Base-by-base conservation (phyloP, 2,797 vertebrate species). In the Esox lucius region DNA sequence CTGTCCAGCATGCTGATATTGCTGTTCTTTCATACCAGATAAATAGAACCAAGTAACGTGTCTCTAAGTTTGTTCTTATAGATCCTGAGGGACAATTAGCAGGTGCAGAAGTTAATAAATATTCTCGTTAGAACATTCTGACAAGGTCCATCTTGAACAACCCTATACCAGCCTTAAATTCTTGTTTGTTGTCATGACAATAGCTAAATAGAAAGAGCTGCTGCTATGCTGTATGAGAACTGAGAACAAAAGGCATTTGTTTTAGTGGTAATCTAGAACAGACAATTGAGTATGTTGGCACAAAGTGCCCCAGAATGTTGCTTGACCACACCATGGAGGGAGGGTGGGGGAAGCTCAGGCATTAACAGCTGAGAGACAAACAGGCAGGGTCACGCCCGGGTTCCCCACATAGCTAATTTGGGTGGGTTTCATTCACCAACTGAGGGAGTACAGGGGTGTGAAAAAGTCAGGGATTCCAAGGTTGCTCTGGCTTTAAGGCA, bases 381-480 rank as follows among this genome's bases (percentile, higher is more conserved):
- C 70, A 77, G 81, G 74, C 71, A 59, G 82, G 80, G 33, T 74
- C 1, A 61, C 66, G 76, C 67, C 70, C 31, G 76, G 83, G 88
- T 86, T 91, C 87, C 74, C 82, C 78, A 83, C 90, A 91, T 93
- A 85, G 85, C 86, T 85, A 82, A 88, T 88, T 84, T 77, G 86
- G 88, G 89, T 83, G 88, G 85, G 87, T 88, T 87, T 87, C 78
- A 89, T 87, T 76, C 81, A 81, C n/a, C 3, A 59, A 7, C 33
- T 59, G 22, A 22, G 9, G 75, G 73, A 72, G 13, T 78, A 83
- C 62, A 77, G 3, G 65, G 28, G 77, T 74, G 75, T 68, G 82
- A 81, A 80, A 79, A 61, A 74, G 80, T 80, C 79, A 28, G 76
- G 71, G 76, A 81, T 83, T 82, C 75, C 83, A 77, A 31, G 33